Evolutionary conservation across 1,140 invertebrate species (phyloP), one percentile per base, ranked within the genome.

Genomic region (Sipha flava): DNA sequence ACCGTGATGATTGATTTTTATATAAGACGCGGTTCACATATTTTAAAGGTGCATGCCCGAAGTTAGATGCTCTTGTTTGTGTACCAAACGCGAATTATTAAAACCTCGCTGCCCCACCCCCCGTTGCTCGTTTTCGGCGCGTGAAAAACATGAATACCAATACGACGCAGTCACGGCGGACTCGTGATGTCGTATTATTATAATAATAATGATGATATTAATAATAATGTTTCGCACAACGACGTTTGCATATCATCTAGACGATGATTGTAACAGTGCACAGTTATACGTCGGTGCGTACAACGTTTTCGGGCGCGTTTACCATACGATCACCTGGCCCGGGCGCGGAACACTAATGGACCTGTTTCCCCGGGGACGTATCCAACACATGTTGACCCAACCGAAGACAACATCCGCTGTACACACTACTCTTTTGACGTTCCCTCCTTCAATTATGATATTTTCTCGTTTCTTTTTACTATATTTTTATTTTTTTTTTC

Each of bases 381-480:
- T 77, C 73, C 73, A 59, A 77, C 73, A 77, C 73, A 57, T 77
- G 73, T 77, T 77, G 73, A 77, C 73, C 73, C 73, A 10, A 34
- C 52, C 73, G 34, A 77, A 77, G 73, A 77, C 73, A 59, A 77
- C 73, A 77, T 77, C 73, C 73, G 73, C 73, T 18, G 34, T 16
- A 21, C 2, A 18, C 45, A 37, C 47, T 1, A 40, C n/a, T 45
- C 45, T 43, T 45, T 45, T n/a, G 66, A 47, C 70, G 26, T 34
- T 57, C 47, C 49, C 47, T 54, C 10, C 34, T 77, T 59, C 52
- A 37, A 26, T 54, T 77, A 52, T 59, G 49, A 52, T 57, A 77
- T 77, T 77, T 57, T 77, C 47, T 57, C 49, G 0, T 57, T 52
- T 34, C 31, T 54, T 37, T 40, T 18, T 43, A 23, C 1, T 29